Conservation (phyloP, 2,797 vertebrate genomes). For the Holocentrus rufus region DNA sequence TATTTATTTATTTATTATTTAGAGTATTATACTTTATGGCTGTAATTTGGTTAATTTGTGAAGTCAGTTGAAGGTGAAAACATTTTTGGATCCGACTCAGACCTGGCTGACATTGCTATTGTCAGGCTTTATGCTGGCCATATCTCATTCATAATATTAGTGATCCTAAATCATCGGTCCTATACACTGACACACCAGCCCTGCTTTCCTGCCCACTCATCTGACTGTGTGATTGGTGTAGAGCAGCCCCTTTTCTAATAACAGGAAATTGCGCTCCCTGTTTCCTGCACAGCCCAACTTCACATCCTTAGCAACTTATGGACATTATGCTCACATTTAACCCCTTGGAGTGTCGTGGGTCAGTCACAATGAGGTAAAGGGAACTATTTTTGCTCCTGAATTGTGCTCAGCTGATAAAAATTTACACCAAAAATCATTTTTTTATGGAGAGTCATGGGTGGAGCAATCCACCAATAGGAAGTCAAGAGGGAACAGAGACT, state of each 20-base stretch:
- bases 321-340: constrained; percentile 84
- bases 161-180: constrained; percentile 24
- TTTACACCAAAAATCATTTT: constrained; percentile 37
- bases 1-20: no score
- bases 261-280: constrained; percentile 95
- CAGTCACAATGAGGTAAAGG: constrained; percentile 42
- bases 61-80: no score
- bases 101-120: neutral
- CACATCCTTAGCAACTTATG: constrained; percentile 86
- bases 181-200: constrained; percentile 40
- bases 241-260: constrained; percentile 87
- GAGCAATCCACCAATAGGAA: no score
- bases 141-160: constrained; percentile 17
- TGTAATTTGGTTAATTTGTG: no score
- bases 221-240: constrained; percentile 83
- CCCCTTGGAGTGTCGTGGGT: constrained; percentile 76
- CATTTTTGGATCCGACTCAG: neutral
- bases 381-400: constrained; percentile 53
- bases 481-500: no score
- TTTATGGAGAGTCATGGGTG: neutral
- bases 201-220: constrained; percentile 77
- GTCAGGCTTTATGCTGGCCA: neutral
- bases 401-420: constrained; percentile 57
- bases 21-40: no score
- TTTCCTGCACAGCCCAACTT: constrained; percentile 93